These are phyloP conservation scores for Stegastes partitus DNA, from an alignment of 2,113 vertebrate genomes.

Conservation along the genomic window DNA sequence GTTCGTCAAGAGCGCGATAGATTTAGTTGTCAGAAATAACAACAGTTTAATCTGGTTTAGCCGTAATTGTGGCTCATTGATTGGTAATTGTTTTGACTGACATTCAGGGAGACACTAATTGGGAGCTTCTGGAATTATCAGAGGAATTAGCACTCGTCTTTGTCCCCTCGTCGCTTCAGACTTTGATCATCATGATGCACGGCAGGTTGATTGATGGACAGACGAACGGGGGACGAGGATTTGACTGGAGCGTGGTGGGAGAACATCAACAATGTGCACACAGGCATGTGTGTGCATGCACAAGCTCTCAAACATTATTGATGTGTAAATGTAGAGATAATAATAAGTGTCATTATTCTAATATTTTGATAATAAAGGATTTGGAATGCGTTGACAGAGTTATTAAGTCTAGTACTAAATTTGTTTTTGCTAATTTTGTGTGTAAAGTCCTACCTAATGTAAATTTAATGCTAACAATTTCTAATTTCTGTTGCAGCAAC, in stretches of 20 bases:
- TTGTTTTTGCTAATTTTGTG: too few relatives aligned
- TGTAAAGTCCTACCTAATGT: too few relatives aligned
- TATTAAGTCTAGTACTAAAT: too few relatives aligned
- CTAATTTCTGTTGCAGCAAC: too few relatives aligned
- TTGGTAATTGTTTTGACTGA: conserved; percentile 73
- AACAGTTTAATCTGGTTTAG: conserved; percentile 34
- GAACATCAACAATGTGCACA: conserved; percentile 3
- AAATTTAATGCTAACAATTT: too few relatives aligned
- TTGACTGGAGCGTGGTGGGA: conserved; percentile 4
- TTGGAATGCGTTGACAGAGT: too few relatives aligned
- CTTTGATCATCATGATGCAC: conserved; percentile 27
- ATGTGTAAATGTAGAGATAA: too few relatives aligned
- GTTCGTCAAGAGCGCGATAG: neutral
- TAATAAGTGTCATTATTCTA: too few relatives aligned
- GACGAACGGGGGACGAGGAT: conserved; percentile 34
- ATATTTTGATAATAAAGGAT: too few relatives aligned
- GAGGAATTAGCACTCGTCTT: conserved; percentile 52
- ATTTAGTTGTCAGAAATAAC: conserved; percentile 39
- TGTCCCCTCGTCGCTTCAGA: conserved; percentile 2
- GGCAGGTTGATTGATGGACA: conserved; percentile 64
- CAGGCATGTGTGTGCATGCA: neutral
- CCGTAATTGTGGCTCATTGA: conserved; percentile 54
- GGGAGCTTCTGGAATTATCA: conserved; percentile 61
- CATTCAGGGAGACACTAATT: conserved; percentile 50
- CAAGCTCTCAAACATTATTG: neutral